Evolutionary conservation across 2,113 vertebrate genomes (phyloP).

Genomic region (Galbula dea): DNA sequence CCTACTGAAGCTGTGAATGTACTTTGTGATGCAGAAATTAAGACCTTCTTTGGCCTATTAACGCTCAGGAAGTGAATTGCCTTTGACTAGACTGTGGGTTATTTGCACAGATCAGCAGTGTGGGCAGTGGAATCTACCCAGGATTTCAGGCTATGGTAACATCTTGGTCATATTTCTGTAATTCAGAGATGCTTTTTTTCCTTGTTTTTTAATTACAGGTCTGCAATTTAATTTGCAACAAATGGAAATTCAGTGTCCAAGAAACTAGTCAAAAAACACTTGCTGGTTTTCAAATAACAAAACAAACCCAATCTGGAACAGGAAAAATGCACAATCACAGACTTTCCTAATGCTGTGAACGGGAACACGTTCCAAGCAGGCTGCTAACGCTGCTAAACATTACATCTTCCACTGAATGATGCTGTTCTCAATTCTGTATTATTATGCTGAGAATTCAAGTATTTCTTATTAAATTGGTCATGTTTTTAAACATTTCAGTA

Average conservation of each 20-base stretch:
- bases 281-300: neutral
- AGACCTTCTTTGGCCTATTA: neutral
- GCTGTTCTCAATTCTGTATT: neutral
- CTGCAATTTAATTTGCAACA: neutral
- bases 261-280: neutral
- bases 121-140: neutral
- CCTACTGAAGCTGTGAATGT: neutral
- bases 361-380: neutral
- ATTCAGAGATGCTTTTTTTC: neutral
- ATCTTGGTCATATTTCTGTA: neutral
- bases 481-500: neutral
- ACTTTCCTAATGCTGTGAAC: neutral
- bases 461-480: neutral
- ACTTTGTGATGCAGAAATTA: neutral
- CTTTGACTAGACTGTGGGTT: neutral
- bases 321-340: neutral
- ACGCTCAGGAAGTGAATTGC: neutral
- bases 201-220: neutral
- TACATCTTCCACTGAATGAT: neutral
- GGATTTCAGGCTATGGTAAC: neutral
- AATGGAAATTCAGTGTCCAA: neutral
- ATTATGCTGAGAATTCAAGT: neutral
- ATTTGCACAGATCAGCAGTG: neutral
- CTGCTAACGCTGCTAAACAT: neutral
- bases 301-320: neutral